A percentile compares a stretch with the other conserved stretches of the same genome.
Conservation (phyloP, 1,140 invertebrate genomes). For the Hestina assimilis region DNA sequence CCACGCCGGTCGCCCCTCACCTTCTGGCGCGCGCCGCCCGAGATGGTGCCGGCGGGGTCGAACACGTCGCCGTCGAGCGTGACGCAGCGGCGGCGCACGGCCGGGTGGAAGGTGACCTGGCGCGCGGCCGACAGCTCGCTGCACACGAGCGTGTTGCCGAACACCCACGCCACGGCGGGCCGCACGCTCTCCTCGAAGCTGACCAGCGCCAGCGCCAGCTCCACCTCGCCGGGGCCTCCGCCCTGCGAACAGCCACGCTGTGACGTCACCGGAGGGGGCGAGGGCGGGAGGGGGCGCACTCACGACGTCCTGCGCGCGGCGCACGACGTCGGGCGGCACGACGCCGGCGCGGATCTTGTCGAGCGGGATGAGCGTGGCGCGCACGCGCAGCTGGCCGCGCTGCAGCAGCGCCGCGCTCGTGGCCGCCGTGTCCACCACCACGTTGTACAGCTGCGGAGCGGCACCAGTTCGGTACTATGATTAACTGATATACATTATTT, state of each 20-base stretch:
- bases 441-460: constrained; percentile 89
- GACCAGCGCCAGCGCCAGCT: constrained; percentile 90
- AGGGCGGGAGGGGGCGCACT: constrained; percentile 43
- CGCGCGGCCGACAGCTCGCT: constrained; percentile 89
- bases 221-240: constrained; percentile 88
- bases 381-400: constrained; percentile 86
- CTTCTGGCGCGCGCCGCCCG: constrained; percentile 86
- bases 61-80: constrained; percentile 96
- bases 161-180: constrained; percentile 92
- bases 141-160: constrained; percentile 93
- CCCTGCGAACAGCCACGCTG: constrained; percentile 46
- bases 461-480: no score
- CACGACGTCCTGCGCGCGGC: constrained; percentile 86
- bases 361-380: constrained; percentile 94
- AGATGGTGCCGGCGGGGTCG: constrained; percentile 92
- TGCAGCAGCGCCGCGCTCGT: constrained; percentile 92
- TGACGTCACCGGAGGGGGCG: no score
- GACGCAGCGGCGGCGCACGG: constrained; percentile 88
- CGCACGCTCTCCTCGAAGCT: constrained; percentile 85
- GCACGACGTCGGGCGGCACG: constrained; percentile 82
- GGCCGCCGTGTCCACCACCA: constrained; percentile 92
- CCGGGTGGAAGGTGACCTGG: constrained; percentile 85
- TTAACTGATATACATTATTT: no score
- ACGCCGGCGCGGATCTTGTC: constrained; percentile 88
- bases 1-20: constrained; percentile 15